Evolutionary conservation across 1,140 invertebrate genomes (phyloP).

Genomic region (Piezodorus guildinii): DNA sequence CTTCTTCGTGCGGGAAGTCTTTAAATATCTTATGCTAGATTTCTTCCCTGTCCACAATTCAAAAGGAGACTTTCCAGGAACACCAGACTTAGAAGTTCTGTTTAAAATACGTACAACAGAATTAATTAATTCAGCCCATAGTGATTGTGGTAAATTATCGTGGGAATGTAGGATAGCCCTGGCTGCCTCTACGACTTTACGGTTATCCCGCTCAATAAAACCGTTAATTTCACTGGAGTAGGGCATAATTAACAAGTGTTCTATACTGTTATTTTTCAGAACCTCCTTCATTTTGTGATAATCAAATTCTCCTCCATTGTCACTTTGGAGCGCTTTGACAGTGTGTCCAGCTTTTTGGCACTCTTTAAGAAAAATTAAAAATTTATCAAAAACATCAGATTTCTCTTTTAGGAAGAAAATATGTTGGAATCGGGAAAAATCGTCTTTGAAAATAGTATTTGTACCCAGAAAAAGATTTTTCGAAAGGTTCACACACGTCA

Average conservation of each 20-base stretch:
- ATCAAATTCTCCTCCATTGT: background rate
- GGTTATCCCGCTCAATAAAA: background rate
- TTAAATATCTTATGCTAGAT: no score
- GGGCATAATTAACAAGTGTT: background rate
- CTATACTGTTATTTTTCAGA: background rate
- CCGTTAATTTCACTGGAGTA: background rate
- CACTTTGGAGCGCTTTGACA: background rate
- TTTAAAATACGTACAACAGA: background rate
- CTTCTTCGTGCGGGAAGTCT: no score
- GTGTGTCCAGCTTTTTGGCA: background rate
- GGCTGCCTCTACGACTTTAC: background rate
- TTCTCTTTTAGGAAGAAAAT: no score
- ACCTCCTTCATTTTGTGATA: background rate
- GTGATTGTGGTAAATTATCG: background rate
- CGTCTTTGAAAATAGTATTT: background rate
- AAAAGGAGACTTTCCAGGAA: background rate
- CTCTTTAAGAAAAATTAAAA: background rate
- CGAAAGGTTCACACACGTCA: background rate
- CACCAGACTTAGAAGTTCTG: background rate
- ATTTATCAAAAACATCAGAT: no score
- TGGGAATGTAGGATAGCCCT: background rate
- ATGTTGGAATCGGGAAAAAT: background rate
- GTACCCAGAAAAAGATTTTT: background rate
- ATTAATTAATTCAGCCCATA: background rate
- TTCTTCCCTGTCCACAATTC: no score